A percentile compares a stretch with the other conserved stretches of the same genome.
These are phyloP conservation scores for Saccostrea glomerata DNA, from an alignment of 1,140 invertebrate genomes.

Conservation along the genomic window DNA sequence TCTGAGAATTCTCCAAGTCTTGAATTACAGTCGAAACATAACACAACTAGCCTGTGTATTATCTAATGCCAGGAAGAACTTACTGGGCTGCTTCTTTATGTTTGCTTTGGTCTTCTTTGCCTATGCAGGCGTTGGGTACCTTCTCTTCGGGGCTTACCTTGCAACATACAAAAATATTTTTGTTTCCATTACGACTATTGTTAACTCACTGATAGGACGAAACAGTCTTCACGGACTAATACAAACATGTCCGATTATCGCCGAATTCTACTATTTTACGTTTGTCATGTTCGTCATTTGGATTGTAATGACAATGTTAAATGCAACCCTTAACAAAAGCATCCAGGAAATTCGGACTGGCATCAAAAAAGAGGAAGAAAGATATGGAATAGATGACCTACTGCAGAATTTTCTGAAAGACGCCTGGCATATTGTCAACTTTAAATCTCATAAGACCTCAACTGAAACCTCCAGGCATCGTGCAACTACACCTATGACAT, in stretches of 20 bases:
- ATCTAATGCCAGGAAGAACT: conserved; percentile 43
- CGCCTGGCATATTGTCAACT: background rate
- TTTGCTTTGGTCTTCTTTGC: conserved; percentile 51
- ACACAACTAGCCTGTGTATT: conserved; percentile 51
- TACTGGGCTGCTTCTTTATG: conserved; percentile 52
- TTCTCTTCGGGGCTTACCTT: conserved; percentile 53
- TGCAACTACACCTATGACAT: background rate
- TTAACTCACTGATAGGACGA: conserved; percentile 87
- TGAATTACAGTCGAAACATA: conserved; percentile 57
- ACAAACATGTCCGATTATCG: conserved; percentile 77
- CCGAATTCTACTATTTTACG: conserved; percentile 86
- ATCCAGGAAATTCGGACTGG: conserved; percentile 36
- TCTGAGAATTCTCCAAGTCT: conserved; percentile 58
- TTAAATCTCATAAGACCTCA: background rate
- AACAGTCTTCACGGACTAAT: conserved; percentile 84
- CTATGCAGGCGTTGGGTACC: conserved; percentile 50
- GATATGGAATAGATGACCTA: conserved; percentile 28
- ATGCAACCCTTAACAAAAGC: conserved; percentile 52
- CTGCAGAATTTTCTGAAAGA: background rate
- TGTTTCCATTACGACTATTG: conserved; percentile 80
- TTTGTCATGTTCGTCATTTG: conserved; percentile 89
- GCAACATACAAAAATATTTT: conserved; percentile 52
- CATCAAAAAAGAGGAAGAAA: background rate
- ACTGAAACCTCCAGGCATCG: background rate
- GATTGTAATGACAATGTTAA: conserved; percentile 56